Evolutionary conservation across 1,140 invertebrate species (phyloP), one percentile per base, ranked within the genome.

Genomic region (Mizuhopecten yessoensis): DNA sequence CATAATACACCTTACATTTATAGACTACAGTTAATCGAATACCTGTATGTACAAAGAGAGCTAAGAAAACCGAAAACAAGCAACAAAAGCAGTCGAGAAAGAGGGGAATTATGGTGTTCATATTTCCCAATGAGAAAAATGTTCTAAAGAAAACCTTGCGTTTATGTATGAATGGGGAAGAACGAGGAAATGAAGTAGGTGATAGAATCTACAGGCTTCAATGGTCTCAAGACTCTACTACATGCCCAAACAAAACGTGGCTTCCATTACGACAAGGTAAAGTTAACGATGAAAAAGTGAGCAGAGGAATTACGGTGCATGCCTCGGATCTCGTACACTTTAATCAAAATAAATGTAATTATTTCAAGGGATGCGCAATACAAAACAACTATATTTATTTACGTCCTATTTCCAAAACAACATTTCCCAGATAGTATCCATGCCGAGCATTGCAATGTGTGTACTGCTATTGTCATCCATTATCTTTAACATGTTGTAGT

Each of bases 211-310:
- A n/a, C n/a, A n/a, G n/a, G n/a, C n/a, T n/a, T n/a, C n/a, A n/a
- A n/a, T n/a, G n/a, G n/a, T n/a, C n/a, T n/a, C n/a, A n/a, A n/a
- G 7, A 75, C n/a, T 17, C 11, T 75, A 75, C 57, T 75, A 75
- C n/a, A n/a, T n/a, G n/a, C n/a, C n/a, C n/a, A 75, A 75, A 75
- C 57, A 75, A 75, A 75, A 75, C 57, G n/a, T 75, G 45, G 45
- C 45, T 49, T 49, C 20, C 11, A 49, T 49, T 49, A 49, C 45
- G 45, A 23, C 36, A 49, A 15, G 20, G 45, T 49, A 49, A 49
- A 49, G 1, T 49, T 23, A 49, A 39, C 36, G 36, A 13, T 49
- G 45, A 23, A 49, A 15, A 20, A 49, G 15, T 20, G 20, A 49
- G 20, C 45, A 49, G 45, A 20, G 20, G 45, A 9, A 49, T 49